Base-by-base conservation (phyloP, 2,888 invertebrate genomes). In the Protodeltote pygarga region DNA sequence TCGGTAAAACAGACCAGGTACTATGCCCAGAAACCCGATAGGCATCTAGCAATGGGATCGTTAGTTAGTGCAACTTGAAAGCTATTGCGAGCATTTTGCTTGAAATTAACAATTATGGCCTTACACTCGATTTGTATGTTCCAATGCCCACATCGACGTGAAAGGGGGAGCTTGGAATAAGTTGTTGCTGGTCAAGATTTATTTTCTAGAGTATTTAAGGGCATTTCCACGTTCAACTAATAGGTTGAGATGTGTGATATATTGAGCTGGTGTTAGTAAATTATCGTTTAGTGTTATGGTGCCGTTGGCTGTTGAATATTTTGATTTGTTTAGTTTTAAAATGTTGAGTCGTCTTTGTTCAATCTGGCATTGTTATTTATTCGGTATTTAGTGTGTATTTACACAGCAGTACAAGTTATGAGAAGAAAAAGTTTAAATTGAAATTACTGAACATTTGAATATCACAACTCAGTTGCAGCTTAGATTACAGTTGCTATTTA, bases 61-160 rank as follows among this genome's bases (percentile, higher is more conserved):
- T 90, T 90, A 90, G 89, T 90, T 87, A 88, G 85, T 75, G 68
- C 81, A 76, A 76, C 77, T 83, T 77, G 81, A 83, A 82, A 83
- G 83, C 87, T 83, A 88, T 86, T 83, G 87, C 83, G 78, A 71
- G 88, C 85, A 87, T 87, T 88, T 87, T 84, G 85, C 81, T 85
- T 77, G 83, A 89, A 89, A 91, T 90, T 90, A 89, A 91, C 90
- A 89, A 89, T 88, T 88, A 89, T 87, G 81, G 85, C 68, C 68
- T 69, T 77, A 79, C 83, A 80, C 82, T 83, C 75, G 85, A 85
- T 88, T 87, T 87, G 85, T 87, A 81, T 82, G 81, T 79, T 75
- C 71, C 66, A 70, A 76, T 77, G 60, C 55, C 50, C 63, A 58
- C 47, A 67, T 65, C 47, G 65, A 71, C 68, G 59, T 70, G 72